Conservation (phyloP, 2,797 vertebrate genomes). For the Lagorchestes hirsutus region DNA sequence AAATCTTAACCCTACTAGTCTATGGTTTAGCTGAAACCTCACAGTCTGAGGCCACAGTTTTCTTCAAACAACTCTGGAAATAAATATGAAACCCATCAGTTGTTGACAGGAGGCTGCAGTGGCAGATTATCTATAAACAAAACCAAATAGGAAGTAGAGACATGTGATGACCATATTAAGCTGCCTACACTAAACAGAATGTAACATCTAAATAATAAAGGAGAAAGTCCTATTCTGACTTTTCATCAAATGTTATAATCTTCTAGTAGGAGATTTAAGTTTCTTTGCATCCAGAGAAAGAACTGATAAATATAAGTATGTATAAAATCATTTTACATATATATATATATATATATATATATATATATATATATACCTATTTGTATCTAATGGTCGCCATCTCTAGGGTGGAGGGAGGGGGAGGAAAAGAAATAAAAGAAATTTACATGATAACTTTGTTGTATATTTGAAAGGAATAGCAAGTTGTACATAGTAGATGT, state of each 20-base stretch:
- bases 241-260: slow-evolving; percentile 31
- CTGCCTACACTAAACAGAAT: background rate
- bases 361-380: background rate
- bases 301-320: background rate
- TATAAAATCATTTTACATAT: background rate
- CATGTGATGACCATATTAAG: slow-evolving; percentile 5
- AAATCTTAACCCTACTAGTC: slow-evolving; percentile 3
- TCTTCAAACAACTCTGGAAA: slow-evolving; percentile 30
- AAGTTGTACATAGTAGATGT: background rate
- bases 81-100: slow-evolving; percentile 9
- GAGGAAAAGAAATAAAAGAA: background rate
- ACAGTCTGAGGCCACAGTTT: background rate
- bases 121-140: slow-evolving; percentile 25
- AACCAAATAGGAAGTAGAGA: slow-evolving; percentile 17
- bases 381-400: background rate
- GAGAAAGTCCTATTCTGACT: slow-evolving; percentile 2
- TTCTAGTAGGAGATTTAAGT: slow-evolving; percentile 7
- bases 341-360: too few relatives aligned
- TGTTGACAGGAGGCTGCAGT: background rate
- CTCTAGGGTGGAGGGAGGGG: background rate
- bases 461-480: background rate
- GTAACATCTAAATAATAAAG: background rate
- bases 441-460: background rate
- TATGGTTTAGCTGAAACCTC: slow-evolving; percentile 36
- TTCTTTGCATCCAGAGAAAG: background rate